Conservation (phyloP, 2,888 invertebrate species). For the Rhyacophila evoluta region DNA sequence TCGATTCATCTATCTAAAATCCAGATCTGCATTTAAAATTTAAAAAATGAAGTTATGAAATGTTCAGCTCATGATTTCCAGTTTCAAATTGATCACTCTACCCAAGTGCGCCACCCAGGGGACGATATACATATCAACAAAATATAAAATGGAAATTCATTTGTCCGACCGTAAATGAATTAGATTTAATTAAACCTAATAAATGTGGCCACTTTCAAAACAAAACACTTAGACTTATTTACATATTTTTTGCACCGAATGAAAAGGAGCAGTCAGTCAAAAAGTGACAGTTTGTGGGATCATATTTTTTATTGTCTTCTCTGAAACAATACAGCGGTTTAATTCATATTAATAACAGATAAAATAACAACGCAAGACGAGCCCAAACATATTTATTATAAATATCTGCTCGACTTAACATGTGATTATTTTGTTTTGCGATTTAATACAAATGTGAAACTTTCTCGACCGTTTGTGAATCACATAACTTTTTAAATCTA, state of each 20-base stretch:
- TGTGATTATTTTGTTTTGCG: background rate
- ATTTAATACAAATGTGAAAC: background rate
- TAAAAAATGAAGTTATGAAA: too few relatives aligned
- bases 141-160: too few relatives aligned
- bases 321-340: background rate
- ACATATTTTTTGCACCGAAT: background rate
- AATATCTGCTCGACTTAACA: background rate
- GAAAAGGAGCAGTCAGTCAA: background rate
- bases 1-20: too few relatives aligned
- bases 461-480: too few relatives aligned
- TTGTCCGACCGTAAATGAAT: too few relatives aligned
- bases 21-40: too few relatives aligned
- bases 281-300: constrained; percentile 20
- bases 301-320: background rate
- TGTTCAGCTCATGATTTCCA: too few relatives aligned
- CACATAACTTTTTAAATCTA: too few relatives aligned
- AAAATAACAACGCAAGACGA: background rate
- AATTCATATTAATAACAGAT: background rate
- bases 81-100: too few relatives aligned
- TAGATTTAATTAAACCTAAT: too few relatives aligned
- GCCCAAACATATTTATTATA: background rate
- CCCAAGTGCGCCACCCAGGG: too few relatives aligned
- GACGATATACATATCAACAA: too few relatives aligned
- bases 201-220: background rate
- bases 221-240: background rate